Percentiles rank a stretch among this genome's conserved stretches.
Evolutionary conservation across 2,888 invertebrate genomes (phyloP).

Genomic region (Campoletis raptor): DNA sequence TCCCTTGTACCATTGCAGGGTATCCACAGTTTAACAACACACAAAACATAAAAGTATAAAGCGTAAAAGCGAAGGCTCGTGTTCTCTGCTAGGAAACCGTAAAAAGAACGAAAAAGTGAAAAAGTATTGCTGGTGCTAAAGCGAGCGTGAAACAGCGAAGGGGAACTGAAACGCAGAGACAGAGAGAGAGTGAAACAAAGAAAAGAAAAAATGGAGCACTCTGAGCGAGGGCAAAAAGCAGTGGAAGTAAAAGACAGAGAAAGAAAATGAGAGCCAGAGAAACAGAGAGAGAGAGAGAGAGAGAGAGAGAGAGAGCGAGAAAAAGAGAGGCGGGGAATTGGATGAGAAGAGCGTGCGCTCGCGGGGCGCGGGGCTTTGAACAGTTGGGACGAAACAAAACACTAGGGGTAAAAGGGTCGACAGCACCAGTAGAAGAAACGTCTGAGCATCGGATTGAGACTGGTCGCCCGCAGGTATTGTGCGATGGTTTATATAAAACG

Average conservation of each 20-base stretch:
- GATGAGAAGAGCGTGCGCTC: slow-evolving; percentile 51
- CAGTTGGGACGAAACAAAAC: slow-evolving; percentile 82
- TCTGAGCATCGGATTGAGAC: slow-evolving; percentile 80
- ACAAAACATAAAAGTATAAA: slow-evolving; percentile 54
- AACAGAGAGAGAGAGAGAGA: background rate
- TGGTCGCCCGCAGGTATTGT: slow-evolving; percentile 75
- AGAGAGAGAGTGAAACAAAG: slow-evolving; percentile 64
- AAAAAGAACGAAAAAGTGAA: slow-evolving; percentile 59
- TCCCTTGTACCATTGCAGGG: slow-evolving; percentile 48
- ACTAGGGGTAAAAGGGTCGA: slow-evolving; percentile 70
- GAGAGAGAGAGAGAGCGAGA: slow-evolving; percentile 21
- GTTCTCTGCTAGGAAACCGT: slow-evolving; percentile 59
- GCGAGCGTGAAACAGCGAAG: slow-evolving; percentile 64
- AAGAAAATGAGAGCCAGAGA: background rate
- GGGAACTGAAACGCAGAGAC: slow-evolving; percentile 61
- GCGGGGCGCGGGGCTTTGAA: slow-evolving; percentile 74
- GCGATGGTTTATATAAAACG: slow-evolving; percentile 76
- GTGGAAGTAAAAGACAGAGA: slow-evolving; percentile 23
- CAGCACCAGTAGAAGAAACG: slow-evolving; percentile 75
- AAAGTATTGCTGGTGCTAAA: slow-evolving; percentile 60
- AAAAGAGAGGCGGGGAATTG: slow-evolving; percentile 30
- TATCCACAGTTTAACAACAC: slow-evolving; percentile 61
- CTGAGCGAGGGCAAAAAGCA: slow-evolving; percentile 49
- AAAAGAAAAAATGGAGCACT: slow-evolving; percentile 65
- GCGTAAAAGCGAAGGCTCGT: slow-evolving; percentile 59